Evolutionary conservation across 37 sponge, comb jelly and placozoan genomes (phyloP), one percentile per base, ranked within the genome.

Genomic region (Spongilla lacustris): DNA sequence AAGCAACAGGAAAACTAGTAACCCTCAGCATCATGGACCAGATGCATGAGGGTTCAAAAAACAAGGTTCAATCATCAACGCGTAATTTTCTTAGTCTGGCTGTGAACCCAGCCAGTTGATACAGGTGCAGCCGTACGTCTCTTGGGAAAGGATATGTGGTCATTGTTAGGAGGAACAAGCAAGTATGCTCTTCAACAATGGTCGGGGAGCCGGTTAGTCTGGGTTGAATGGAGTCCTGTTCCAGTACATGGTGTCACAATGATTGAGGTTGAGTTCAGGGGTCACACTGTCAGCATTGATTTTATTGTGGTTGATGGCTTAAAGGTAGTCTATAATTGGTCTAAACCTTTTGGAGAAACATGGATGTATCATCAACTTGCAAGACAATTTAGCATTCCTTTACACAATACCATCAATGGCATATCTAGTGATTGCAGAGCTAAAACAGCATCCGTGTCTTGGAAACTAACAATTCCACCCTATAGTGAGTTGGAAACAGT

Each of bases 401-500:
- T 72, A 30, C 73, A 72, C 29, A 33, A 33, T 33, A 23, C 29
- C 73, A 32, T 0, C 29, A 30, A 30, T 72, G 31, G 32, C 73
- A 32, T 72, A 32, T 9, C 14, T 72, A 9, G 73, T 32, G 14
- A 72, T 72, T 14, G 73, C 73, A 72, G 73, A 30, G 31, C 29
- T 33, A 30, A 72, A 58, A 32, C 29, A 33, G 73, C 73, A 33
- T 33, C 31, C 31, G 32, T 23, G 21, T 33, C 17, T 32, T 33
- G 73, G 31, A 72, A 33, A 72, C 73, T 72, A 33, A 32, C 32
- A 9, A 72, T 72, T 72, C 73, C 73, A 33, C 73, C 73, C 32
- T 32, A 33, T 72, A 72, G 73, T 72, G 73, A 72, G 73, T 32
- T 72, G 29, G 73, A 72, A 72, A 32, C 32, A 13, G 32, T 72